Conservation (phyloP, 2,797 vertebrate species). For the Spinibarbus caldwelli region DNA sequence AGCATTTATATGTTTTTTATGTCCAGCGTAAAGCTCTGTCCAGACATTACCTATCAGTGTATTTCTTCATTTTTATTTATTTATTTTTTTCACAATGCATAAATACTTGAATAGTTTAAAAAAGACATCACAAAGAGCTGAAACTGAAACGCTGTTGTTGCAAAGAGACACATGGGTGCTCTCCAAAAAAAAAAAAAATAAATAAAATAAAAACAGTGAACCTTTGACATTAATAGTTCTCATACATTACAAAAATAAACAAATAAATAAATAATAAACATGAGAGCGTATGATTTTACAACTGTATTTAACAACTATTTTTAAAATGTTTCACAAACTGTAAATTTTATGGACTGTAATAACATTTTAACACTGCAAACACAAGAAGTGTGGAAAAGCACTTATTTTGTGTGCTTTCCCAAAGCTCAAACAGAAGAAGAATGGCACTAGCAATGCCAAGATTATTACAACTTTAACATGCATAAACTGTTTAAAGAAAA, state of each 20-base stretch:
- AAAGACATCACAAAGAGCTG: background rate
- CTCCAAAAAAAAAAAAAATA: background rate
- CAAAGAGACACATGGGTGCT: background rate
- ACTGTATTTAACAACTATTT: background rate
- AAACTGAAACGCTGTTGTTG: background rate
- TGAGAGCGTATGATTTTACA: background rate
- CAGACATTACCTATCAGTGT: background rate
- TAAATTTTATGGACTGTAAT: background rate
- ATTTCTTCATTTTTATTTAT: background rate
- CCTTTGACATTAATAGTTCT: background rate
- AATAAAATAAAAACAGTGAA: background rate
- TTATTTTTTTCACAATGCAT: background rate
- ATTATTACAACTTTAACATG: background rate
- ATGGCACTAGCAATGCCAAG: background rate
- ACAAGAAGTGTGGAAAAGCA: background rate
- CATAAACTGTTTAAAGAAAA: background rate
- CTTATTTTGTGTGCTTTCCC: background rate
- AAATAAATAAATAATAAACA: too few species aligned
- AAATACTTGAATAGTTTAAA: background rate
- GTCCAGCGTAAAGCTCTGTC: too few species aligned
- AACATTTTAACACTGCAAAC: background rate
- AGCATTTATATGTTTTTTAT: background rate
- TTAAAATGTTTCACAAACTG: background rate
- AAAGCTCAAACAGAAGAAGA: too few species aligned
- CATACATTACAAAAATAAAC: too few species aligned